phyloP scores from a whole-genome alignment of 2,888 invertebrate genomes.

The Drosophila longiperda region DNA sequence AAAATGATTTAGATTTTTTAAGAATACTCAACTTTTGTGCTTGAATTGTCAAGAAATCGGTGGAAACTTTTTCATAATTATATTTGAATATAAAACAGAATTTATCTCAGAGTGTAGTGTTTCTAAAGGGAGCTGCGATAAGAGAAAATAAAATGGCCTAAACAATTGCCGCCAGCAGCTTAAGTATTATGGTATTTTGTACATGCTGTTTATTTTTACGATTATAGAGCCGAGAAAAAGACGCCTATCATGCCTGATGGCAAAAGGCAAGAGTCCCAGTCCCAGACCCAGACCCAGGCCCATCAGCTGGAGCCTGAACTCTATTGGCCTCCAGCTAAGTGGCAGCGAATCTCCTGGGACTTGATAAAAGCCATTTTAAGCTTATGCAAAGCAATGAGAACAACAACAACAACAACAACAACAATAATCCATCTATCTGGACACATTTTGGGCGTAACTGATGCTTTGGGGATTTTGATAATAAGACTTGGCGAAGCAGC shows the following conservation, averaged over 20 bases:
- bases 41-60: not conserved
- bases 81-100: not conserved
- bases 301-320: conserved; percentile 13
- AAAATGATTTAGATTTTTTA: not conserved
- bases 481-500: conserved; percentile 20
- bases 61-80: not conserved
- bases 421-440: conserved; percentile 17
- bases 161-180: conserved; percentile 4
- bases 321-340: conserved; percentile 56
- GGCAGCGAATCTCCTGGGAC: conserved; percentile 64
- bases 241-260: not conserved
- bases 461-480: conserved; percentile 31
- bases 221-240: conserved; percentile 29
- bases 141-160: conserved; percentile 32
- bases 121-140: conserved; percentile 21
- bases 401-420: conserved; percentile 11
- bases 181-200: conserved; percentile 13
- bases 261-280: conserved; percentile 2
- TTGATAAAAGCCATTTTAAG: conserved; percentile 67
- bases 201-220: conserved; percentile 51
- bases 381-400: conserved; percentile 20
- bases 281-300: not conserved
- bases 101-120: not conserved
- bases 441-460: conserved; percentile 23
- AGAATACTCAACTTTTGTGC: not conserved